Conservation (phyloP, 1,140 invertebrate genomes). For the Cepaea nemoralis region DNA sequence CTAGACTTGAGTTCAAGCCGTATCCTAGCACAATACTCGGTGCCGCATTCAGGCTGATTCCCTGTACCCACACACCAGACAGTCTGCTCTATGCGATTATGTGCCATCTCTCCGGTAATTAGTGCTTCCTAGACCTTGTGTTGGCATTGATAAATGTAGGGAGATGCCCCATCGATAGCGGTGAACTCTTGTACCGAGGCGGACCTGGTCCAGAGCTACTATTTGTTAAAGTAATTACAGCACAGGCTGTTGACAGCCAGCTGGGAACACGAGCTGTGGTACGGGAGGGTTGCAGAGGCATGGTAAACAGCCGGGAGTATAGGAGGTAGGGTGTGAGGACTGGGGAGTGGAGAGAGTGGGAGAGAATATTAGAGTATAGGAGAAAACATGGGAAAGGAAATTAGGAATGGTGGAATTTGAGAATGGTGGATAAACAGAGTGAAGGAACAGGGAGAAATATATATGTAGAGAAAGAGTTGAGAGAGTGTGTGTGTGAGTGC, state of each 20-base stretch:
- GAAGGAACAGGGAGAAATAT: too few species aligned
- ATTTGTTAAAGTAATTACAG: conserved; percentile 34
- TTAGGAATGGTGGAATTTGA: too few species aligned
- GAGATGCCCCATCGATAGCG: conserved; percentile 23
- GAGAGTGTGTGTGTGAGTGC: too few species aligned
- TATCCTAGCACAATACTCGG: too few species aligned
- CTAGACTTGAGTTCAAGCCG: too few species aligned
- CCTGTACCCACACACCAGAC: not conserved
- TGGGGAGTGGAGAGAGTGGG: too few species aligned
- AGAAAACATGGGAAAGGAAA: too few species aligned
- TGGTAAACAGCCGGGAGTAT: not conserved
- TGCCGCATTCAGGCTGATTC: too few species aligned
- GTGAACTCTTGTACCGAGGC: not conserved
- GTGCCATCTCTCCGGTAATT: not conserved
- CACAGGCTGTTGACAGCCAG: not conserved
- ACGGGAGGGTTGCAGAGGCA: not conserved
- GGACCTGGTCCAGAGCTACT: not conserved
- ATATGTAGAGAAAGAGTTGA: too few species aligned
- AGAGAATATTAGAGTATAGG: not conserved
- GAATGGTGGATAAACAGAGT: too few species aligned
- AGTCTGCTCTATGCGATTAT: not conserved
- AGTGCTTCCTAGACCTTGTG: conserved; percentile 3
- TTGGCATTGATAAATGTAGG: conserved; percentile 24
- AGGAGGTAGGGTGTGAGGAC: not conserved
- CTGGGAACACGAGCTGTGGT: not conserved